These are phyloP conservation scores for Anguilla rostrata DNA, from an alignment of 2,113 vertebrate species.

Conservation along the genomic window DNA sequence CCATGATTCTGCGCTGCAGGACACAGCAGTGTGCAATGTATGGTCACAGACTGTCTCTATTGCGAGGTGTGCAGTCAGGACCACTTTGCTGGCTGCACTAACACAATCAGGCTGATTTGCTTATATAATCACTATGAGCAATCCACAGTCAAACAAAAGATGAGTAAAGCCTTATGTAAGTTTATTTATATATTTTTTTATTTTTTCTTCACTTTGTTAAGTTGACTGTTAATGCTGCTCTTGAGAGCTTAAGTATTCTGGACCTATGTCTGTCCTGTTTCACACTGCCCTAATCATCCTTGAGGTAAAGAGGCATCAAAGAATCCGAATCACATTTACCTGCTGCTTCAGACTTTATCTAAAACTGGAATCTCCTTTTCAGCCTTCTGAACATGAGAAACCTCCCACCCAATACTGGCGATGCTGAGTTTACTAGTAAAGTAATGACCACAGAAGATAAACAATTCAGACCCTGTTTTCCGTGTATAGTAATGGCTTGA, in stretches of 20 bases:
- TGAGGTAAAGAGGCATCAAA: neutral
- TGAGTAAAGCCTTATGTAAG: constrained; percentile 20
- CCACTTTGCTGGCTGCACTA: neutral
- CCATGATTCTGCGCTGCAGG: neutral
- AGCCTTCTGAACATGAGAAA: no score
- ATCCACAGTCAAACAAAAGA: constrained; percentile 3
- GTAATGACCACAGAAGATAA: no score
- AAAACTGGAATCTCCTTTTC: no score
- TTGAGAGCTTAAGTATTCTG: neutral
- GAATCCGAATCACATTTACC: no score
- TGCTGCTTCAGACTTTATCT: no score
- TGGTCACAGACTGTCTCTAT: neutral
- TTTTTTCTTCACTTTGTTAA: neutral
- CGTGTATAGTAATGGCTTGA: no score
- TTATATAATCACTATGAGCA: constrained; percentile 15
- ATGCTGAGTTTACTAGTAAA: no score
- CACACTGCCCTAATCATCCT: neutral
- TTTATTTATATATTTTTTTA: neutral
- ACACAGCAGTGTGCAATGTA: neutral
- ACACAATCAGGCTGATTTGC: neutral
- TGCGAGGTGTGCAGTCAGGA: neutral
- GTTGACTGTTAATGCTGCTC: neutral
- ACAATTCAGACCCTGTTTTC: no score
- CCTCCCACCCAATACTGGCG: no score
- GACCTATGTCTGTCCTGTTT: neutral